Evolutionary conservation across 2,797 vertebrate genomes (phyloP), one percentile per base, ranked within the genome.

Genomic region (Pampus argenteus): DNA sequence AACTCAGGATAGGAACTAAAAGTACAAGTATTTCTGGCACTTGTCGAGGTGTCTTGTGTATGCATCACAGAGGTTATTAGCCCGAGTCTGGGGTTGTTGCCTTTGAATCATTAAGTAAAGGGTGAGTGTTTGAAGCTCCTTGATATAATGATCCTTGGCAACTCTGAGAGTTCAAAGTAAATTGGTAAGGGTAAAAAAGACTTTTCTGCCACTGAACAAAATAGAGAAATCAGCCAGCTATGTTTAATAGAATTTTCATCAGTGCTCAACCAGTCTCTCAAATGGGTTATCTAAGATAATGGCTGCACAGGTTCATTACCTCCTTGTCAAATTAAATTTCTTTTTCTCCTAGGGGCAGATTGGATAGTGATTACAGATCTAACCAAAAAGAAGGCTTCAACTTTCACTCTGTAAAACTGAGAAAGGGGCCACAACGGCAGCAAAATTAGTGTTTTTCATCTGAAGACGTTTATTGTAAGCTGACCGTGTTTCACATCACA

Each of bases 211-310:
- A 89, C 86, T 85, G 88, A 94, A 89, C 89, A 93, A 94, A 94
- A 94, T 92, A 89, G 88, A 94, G 91, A 92, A 95, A 94, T 94
- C 94, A 94, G 87, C 91, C 92, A 94, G 83, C 94, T 93, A 93
- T 94, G 93, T 93, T 94, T 93, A 94, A 95, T 94, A 94, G 93
- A 94, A 95, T 92, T 93, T 94, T 94, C 92, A 94, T 94, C 93
- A 93, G 92, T 92, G 94, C 93, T 94, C 93, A 93, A 93, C 91
- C 91, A 93, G 88, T 93, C 91, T 87, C 89, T 91, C 92, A 91
- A 94, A 95, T 92, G 91, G 92, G 89, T 94, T 94, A 93, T 93
- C 93, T 92, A 88, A 92, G 92, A 94, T 94, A 94, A 94, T 94
- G 93, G 92, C 90, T 91, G 91, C 92, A 92, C 74, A 88, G 93